phyloP scores from a whole-genome alignment of 2,888 invertebrate species.

The Melinaea menophilus region DNA sequence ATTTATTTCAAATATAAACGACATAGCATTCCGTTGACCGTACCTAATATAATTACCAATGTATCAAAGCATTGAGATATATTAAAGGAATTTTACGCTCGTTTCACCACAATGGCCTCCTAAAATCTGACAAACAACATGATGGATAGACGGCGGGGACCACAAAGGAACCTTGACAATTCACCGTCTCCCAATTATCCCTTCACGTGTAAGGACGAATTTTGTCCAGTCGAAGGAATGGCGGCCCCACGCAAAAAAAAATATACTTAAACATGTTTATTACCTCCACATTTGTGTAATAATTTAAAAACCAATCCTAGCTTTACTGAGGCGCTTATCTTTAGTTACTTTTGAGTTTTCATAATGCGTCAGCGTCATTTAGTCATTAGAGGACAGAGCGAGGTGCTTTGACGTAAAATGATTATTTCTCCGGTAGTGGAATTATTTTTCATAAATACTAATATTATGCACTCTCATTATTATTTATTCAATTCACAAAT shows the following conservation, averaged over 20 bases:
- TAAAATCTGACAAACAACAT: slow-evolving; percentile 52
- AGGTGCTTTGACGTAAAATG: too few relatives aligned
- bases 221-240: slow-evolving; percentile 46
- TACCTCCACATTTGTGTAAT: neutral
- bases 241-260: slow-evolving; percentile 36
- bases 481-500: too few relatives aligned
- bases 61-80: slow-evolving; percentile 52
- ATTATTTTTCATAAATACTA: too few relatives aligned
- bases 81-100: slow-evolving; percentile 65
- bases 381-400: too few relatives aligned
- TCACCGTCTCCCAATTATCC: slow-evolving; percentile 60
- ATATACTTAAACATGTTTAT: slow-evolving; percentile 26
- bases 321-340: neutral
- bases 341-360: neutral
- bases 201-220: slow-evolving; percentile 43
- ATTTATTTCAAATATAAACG: neutral
- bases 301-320: neutral
- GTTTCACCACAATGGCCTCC: slow-evolving; percentile 59
- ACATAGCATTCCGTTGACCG: slow-evolving; percentile 38
- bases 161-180: slow-evolving; percentile 62
- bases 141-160: slow-evolving; percentile 63
- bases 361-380: too few relatives aligned
- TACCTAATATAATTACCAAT: slow-evolving; percentile 59
- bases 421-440: too few relatives aligned
- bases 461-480: too few relatives aligned